Conservation (phyloP, 1,140 invertebrate species). For the Scylla paramamosain region DNA sequence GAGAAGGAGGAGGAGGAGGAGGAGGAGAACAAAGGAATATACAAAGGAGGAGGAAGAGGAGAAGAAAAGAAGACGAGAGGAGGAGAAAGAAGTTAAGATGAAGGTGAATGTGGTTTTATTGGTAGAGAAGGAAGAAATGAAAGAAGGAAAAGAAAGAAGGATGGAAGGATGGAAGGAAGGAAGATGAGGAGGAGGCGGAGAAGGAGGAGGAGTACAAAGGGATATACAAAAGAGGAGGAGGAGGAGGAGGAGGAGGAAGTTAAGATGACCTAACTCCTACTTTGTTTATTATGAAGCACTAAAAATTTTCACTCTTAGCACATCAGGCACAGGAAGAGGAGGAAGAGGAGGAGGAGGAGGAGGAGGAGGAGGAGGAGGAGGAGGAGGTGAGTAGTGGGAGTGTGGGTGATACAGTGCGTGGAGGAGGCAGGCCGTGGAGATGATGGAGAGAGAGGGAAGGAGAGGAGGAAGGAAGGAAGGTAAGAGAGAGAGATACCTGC, state of each 20-base stretch:
- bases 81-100: neutral
- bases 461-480: neutral
- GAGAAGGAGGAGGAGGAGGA: neutral
- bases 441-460: neutral
- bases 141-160: no score
- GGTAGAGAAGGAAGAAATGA: no score
- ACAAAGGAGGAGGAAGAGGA: neutral
- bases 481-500: neutral
- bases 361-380: neutral
- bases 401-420: neutral
- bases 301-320: constrained; percentile 1
- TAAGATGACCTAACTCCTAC: neutral
- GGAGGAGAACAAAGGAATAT: neutral
- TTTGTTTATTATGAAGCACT: neutral
- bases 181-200: neutral
- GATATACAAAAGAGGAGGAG: neutral
- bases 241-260: neutral
- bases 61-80: neutral
- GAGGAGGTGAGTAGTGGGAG: neutral
- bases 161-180: neutral
- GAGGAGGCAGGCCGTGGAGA: neutral
- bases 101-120: no score
- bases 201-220: neutral
- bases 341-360: constrained; percentile 14
- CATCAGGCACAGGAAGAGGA: constrained; percentile 1